phyloP scores from a whole-genome alignment of 2,113 vertebrate species.

The Strix uralensis region DNA sequence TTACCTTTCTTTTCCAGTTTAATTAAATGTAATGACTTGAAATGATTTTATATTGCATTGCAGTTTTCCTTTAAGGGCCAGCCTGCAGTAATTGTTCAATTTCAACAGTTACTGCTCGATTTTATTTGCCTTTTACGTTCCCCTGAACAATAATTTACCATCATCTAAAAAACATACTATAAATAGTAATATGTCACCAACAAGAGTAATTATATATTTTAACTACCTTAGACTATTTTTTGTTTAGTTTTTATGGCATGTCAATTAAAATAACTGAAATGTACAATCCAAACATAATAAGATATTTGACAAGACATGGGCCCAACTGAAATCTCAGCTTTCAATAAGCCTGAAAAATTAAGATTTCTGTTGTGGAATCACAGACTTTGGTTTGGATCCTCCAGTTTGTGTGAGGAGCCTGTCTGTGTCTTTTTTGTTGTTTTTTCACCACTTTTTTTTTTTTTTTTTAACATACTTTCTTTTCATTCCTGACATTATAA shows the following conservation, averaged over 20 bases:
- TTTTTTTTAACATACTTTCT: neutral
- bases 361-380: neutral
- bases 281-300: neutral
- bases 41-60: neutral
- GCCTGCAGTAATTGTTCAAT: neutral
- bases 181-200: neutral
- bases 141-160: neutral
- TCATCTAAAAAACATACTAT: neutral
- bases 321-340: neutral
- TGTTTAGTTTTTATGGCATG: neutral
- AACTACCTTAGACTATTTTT: neutral
- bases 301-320: neutral
- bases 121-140: constrained; percentile 11
- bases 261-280: neutral
- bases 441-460: neutral
- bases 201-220: neutral
- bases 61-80: neutral
- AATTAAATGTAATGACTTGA: neutral
- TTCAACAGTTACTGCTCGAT: neutral
- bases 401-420: neutral
- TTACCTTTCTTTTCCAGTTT: neutral
- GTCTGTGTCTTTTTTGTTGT: neutral
- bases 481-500: neutral
- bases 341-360: neutral
- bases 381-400: neutral